These are phyloP conservation scores for Pheucticus melanocephalus DNA, from an alignment of 2,113 vertebrate genomes.

Conservation along the genomic window DNA sequence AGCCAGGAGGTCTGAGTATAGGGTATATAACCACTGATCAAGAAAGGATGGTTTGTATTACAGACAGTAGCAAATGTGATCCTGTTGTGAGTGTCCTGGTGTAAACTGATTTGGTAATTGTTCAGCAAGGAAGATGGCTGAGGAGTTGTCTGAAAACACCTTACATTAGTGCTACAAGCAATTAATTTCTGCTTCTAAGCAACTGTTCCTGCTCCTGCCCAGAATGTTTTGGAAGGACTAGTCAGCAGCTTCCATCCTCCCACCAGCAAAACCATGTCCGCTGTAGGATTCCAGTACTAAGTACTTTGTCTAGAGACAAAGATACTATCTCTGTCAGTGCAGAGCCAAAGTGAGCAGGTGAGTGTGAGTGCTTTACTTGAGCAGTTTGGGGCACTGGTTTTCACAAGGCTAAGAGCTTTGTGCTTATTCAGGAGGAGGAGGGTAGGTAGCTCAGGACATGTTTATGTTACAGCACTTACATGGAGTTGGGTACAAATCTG, in stretches of 20 bases:
- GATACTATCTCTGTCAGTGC: not conserved
- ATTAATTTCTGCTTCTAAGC: not conserved
- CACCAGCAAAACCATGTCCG: not conserved
- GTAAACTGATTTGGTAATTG: not conserved
- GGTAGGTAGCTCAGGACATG: not conserved
- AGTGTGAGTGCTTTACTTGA: not conserved
- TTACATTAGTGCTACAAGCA: not conserved
- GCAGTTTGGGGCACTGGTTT: not conserved
- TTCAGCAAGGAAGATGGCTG: not conserved
- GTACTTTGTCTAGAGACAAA: not conserved
- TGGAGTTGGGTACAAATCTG: not conserved
- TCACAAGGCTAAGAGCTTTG: not conserved
- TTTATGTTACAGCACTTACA: accelerated
- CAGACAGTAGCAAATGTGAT: not conserved
- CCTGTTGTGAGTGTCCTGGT: not conserved
- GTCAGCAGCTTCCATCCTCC: not conserved
- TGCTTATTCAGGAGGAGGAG: not conserved
- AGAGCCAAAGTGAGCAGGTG: not conserved
- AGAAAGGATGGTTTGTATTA: not conserved
- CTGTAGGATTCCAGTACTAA: not conserved
- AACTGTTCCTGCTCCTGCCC: not conserved
- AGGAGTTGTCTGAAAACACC: not conserved
- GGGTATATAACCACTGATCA: accelerated
- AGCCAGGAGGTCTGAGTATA: not conserved
- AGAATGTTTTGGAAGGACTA: not conserved